phyloP scores from a whole-genome alignment of 2,888 invertebrate genomes.

The Lochmaea crataegi region DNA sequence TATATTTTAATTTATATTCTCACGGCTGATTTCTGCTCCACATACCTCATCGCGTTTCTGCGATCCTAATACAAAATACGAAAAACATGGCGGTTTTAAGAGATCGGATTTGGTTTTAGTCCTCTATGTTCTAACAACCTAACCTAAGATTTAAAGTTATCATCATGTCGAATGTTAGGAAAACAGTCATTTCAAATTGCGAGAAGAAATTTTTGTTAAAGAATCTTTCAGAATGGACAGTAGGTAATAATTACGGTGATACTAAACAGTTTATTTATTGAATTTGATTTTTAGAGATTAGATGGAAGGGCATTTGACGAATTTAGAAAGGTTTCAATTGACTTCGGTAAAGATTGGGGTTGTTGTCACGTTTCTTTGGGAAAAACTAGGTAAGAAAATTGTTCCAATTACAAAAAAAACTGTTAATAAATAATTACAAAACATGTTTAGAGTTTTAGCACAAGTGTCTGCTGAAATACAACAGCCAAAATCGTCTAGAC shows the following conservation, averaged over 20 bases:
- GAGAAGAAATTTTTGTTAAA: conserved; percentile 78
- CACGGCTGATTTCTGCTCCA: too few species aligned
- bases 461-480: conserved; percentile 91
- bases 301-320: conserved; percentile 84
- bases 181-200: conserved; percentile 74
- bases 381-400: conserved; percentile 75
- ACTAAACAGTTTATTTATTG: neutral
- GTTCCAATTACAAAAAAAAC: neutral
- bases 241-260: conserved; percentile 60
- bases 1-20: too few species aligned
- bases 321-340: conserved; percentile 76
- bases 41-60: too few species aligned
- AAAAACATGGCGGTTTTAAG: too few species aligned
- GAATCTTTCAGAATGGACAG: conserved; percentile 74
- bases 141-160: conserved; percentile 1
- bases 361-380: conserved; percentile 82
- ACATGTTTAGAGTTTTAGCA: conserved; percentile 76
- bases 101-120: too few species aligned
- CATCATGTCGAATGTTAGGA: conserved; percentile 71
- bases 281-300: conserved; percentile 69
- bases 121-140: too few species aligned
- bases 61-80: too few species aligned
- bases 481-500: conserved; percentile 84
- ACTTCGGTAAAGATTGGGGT: conserved; percentile 87
- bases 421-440: neutral